Evolutionary conservation across 2,888 invertebrate species (phyloP).

Genomic region (Exephanes ischioxanthus): DNA sequence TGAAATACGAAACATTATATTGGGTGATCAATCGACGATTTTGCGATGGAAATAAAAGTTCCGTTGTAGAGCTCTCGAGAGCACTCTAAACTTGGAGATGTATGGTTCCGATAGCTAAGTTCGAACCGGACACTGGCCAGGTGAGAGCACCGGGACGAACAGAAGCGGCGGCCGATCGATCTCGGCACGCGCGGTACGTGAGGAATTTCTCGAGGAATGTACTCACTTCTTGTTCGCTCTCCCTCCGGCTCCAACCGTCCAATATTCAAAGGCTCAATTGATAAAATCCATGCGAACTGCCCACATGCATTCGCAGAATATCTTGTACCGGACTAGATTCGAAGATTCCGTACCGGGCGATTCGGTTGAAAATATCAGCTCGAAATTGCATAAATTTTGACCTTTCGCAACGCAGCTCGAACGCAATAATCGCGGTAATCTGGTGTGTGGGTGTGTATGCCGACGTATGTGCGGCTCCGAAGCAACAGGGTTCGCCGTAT

Average conservation of each 20-base stretch:
- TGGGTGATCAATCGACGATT: too few relatives aligned
- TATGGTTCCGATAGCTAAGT: conserved; percentile 4
- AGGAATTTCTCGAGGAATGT: conserved; percentile 48
- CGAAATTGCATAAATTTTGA: conserved; percentile 64
- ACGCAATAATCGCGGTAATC: conserved; percentile 62
- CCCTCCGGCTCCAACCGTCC: background rate
- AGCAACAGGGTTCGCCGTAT: conserved; percentile 45
- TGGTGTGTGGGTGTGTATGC: background rate
- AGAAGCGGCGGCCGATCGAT: conserved; percentile 33
- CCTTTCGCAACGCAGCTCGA: conserved; percentile 57
- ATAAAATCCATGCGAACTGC: conserved; percentile 12
- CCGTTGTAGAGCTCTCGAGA: background rate
- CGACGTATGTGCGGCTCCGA: background rate
- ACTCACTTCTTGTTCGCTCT: conserved; percentile 7
- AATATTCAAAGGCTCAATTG: conserved; percentile 38
- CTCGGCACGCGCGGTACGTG: conserved; percentile 33
- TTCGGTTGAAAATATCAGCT: conserved; percentile 22
- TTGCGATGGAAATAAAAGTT: too few relatives aligned
- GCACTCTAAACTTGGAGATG: background rate
- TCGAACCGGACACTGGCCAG: conserved; percentile 31
- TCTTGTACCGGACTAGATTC: background rate
- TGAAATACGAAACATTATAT: too few relatives aligned
- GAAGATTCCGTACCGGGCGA: conserved; percentile 6
- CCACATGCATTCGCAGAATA: background rate
- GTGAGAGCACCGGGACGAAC: conserved; percentile 14